Conservation (phyloP, 2,797 vertebrate species). For the Phrynocephalus vlangalii region DNA sequence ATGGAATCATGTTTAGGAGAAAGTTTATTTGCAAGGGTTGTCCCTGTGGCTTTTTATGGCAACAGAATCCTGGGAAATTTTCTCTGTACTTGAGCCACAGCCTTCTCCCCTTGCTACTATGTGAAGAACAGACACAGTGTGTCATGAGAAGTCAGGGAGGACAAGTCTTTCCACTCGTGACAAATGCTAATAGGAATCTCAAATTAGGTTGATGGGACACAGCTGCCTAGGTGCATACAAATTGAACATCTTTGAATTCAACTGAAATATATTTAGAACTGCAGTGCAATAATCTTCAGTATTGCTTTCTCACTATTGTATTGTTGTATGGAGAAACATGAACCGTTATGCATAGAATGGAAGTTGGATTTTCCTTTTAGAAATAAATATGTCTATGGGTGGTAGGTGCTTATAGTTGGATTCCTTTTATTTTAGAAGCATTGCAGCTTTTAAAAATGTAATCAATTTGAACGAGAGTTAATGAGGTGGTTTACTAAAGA, state of each 20-base stretch:
- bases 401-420: neutral
- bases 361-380: too few species aligned
- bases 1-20: conserved; percentile 60
- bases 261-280: neutral
- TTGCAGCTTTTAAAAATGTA: neutral
- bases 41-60: conserved; percentile 67
- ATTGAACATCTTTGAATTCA: neutral
- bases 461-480: neutral
- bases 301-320: neutral
- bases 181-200: neutral
- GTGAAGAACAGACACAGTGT: neutral
- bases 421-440: neutral
- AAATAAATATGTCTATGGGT: neutral
- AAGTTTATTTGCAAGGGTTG: conserved; percentile 69
- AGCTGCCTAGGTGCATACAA: neutral
- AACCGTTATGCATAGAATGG: neutral
- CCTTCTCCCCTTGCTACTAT: conserved; percentile 3
- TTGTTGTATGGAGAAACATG: neutral
- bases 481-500: neutral
- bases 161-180: neutral
- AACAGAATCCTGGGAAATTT: conserved; percentile 63
- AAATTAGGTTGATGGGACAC: neutral
- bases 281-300: neutral
- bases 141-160: neutral
- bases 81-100: conserved; percentile 37